Conservation (phyloP, 2,888 invertebrate species). For the Tenthredo notha region DNA sequence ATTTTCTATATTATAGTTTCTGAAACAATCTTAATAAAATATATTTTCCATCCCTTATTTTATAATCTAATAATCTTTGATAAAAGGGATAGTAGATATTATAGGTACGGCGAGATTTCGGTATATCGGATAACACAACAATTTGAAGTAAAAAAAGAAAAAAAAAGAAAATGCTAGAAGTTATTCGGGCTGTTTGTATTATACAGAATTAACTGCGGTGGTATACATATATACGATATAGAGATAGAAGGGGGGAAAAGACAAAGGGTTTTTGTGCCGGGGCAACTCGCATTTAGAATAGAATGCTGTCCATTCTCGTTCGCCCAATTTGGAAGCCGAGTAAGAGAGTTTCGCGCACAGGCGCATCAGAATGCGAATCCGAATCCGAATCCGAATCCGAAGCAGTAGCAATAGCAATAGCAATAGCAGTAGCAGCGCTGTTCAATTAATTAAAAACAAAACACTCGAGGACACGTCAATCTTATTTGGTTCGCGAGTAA, state of each 20-base stretch:
- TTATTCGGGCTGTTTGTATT: slow-evolving; percentile 26
- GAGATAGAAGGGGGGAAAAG: slow-evolving; percentile 53
- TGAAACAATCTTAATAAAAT: slow-evolving; percentile 8
- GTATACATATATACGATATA: not conserved
- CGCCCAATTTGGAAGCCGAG: slow-evolving; percentile 71
- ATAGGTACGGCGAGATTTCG: too few species aligned
- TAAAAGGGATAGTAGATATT: too few species aligned
- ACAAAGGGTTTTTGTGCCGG: slow-evolving; percentile 68
- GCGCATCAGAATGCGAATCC: not conserved
- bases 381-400: not conserved
- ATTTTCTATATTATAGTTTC: slow-evolving; percentile 21
- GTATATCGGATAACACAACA: too few species aligned
- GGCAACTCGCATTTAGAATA: slow-evolving; percentile 66
- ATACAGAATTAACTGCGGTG: slow-evolving; percentile 30
- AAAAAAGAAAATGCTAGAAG: not conserved
- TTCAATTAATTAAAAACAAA: slow-evolving; percentile 75
- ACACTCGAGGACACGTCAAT: slow-evolving; percentile 73
- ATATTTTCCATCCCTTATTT: not conserved
- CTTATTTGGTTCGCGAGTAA: slow-evolving; percentile 68
- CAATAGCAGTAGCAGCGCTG: slow-evolving; percentile 56
- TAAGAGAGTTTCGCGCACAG: not conserved
- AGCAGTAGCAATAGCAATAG: not conserved
- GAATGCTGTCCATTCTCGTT: slow-evolving; percentile 68
- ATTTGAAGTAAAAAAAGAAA: not conserved
- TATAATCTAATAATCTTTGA: not conserved